Conservation (phyloP, 2,113 vertebrate species). For the Mormoops blainvillei region DNA sequence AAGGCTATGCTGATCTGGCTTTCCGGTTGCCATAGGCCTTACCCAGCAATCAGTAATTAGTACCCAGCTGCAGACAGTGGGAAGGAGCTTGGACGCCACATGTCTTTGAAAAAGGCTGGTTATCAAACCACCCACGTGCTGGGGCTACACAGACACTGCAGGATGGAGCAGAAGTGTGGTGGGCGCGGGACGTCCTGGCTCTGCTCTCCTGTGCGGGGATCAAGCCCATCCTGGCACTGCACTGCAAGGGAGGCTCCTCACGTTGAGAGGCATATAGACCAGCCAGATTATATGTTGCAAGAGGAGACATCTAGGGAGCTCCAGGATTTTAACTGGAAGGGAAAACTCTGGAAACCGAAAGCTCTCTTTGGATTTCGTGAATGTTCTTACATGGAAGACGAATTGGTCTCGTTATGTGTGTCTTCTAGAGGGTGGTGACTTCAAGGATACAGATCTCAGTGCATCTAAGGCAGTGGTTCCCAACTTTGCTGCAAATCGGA, state of each 20-base stretch:
- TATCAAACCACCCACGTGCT: background rate
- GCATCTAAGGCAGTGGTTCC: background rate
- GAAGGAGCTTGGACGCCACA: background rate
- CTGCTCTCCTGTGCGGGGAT: background rate
- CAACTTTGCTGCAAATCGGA: background rate
- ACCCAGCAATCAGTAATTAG: background rate
- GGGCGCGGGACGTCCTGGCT: no score
- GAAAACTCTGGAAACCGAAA: background rate
- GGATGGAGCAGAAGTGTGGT: background rate
- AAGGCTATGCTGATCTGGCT: background rate
- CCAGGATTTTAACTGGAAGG: background rate
- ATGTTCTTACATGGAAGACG: background rate
- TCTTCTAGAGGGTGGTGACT: background rate
- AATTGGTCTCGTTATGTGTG: background rate
- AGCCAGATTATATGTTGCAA: background rate
- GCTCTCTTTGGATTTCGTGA: background rate
- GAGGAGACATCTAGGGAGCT: background rate
- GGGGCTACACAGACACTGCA: fast-evolving
- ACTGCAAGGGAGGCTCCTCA: fast-evolving
- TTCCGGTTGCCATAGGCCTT: background rate
- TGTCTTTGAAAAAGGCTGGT: background rate
- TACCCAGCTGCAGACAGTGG: background rate
- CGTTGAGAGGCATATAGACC: background rate
- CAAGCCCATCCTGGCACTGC: fast-evolving
- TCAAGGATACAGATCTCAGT: background rate